A percentile compares a stretch with the other conserved stretches of the same genome.
Conservation (phyloP, 2,113 vertebrate genomes). For the Oreotrochilus melanogaster region DNA sequence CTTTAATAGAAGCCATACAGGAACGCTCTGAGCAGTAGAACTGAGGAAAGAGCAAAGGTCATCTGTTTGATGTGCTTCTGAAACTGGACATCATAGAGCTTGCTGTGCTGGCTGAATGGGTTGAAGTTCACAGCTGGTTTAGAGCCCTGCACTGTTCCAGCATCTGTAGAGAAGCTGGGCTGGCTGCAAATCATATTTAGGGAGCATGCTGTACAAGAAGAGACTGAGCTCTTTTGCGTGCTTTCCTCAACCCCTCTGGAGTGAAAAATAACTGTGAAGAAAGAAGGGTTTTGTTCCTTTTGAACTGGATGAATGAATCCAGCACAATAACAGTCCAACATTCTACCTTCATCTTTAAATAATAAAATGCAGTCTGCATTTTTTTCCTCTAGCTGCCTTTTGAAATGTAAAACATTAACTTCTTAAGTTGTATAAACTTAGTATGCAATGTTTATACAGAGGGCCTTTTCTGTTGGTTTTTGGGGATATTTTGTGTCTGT, state of each 20-base stretch:
- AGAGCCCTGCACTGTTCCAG: background rate
- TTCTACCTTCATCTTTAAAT: background rate
- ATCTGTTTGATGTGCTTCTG: background rate
- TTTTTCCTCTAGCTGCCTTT: background rate
- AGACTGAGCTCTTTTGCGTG: background rate
- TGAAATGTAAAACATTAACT: background rate
- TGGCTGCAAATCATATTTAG: background rate
- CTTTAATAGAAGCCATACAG: background rate
- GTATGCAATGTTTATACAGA: background rate
- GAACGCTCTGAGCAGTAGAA: background rate
- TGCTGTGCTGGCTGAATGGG: background rate
- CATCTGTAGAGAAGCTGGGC: background rate
- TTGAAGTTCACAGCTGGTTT: background rate
- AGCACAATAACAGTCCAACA: background rate
- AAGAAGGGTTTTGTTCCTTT: background rate
- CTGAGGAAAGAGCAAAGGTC: background rate
- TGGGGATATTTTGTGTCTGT: background rate
- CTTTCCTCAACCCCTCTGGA: background rate
- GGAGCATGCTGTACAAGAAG: background rate
- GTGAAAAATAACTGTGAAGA: background rate
- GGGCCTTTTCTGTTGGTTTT: background rate
- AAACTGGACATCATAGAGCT: background rate
- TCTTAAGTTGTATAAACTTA: background rate
- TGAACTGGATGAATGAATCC: background rate
- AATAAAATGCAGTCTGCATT: background rate